Percentiles rank a stretch among this genome's conserved stretches.
Evolutionary conservation across 2,113 vertebrate genomes (phyloP).

Genomic region (Seriola quinqueradiata): DNA sequence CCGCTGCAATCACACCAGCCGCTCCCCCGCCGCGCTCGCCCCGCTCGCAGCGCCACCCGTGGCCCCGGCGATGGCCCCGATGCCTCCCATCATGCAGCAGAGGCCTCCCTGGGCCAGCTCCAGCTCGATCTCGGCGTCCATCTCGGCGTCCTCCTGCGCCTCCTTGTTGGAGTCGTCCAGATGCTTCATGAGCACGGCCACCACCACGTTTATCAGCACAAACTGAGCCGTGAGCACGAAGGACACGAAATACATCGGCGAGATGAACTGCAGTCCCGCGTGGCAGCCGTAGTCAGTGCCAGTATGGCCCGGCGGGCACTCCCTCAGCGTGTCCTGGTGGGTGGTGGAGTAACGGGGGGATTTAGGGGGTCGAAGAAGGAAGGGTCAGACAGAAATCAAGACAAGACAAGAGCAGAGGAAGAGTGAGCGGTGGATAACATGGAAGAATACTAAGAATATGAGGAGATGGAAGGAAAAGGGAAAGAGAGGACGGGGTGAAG

Average conservation of each 20-base stretch:
- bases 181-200: conserved; percentile 99
- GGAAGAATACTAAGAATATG: background rate
- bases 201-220: conserved; percentile 99
- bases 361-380: too few species aligned
- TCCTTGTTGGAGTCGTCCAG: conserved; percentile 99
- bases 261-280: conserved; percentile 92
- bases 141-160: conserved; percentile 96
- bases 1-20: conserved; percentile 12
- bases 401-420: background rate
- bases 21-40: conserved; percentile 2
- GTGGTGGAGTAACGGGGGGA: background rate
- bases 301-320: conserved; percentile 85
- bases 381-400: background rate
- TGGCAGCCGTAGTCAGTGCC: conserved; percentile 91
- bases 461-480: background rate
- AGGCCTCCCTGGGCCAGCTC: conserved; percentile 92
- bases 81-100: conserved; percentile 85
- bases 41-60: conserved; percentile 41
- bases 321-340: conserved; percentile 93
- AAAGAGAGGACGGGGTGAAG: background rate
- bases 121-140: conserved; percentile 97
- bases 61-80: conserved; percentile 71
- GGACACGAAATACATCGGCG: conserved; percentile 97
- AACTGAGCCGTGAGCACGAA: conserved; percentile 99
- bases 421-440: background rate